Percentiles rank a stretch among this genome's conserved stretches.
Evolutionary conservation across 2,888 invertebrate species (phyloP).

Genomic region (Diachrysia chrysitis): DNA sequence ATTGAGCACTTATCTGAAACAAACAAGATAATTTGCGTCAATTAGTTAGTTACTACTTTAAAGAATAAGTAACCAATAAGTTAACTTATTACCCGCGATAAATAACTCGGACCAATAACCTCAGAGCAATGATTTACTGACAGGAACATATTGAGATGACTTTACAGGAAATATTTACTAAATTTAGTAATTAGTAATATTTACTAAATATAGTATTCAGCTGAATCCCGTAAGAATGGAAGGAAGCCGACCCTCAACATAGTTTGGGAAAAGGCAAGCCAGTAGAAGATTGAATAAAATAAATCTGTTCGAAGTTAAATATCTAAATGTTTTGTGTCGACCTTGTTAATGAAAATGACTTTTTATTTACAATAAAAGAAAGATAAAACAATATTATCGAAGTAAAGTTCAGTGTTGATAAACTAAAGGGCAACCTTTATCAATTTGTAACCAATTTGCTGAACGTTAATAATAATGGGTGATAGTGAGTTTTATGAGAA

Average conservation of each 20-base stretch:
- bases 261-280: too few species aligned
- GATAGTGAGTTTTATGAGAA: neutral
- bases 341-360: constrained; percentile 6
- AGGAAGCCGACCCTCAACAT: too few species aligned
- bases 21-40: constrained; percentile 70
- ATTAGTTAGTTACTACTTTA: constrained; percentile 31
- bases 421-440: constrained; percentile 12
- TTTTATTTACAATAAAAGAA: neutral
- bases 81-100: constrained; percentile 30
- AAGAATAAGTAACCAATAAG: constrained; percentile 32
- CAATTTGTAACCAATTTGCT: constrained; percentile 3
- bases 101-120: constrained; percentile 19
- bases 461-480: neutral
- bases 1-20: constrained; percentile 84
- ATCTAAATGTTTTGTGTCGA: neutral
- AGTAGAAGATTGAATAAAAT: too few species aligned
- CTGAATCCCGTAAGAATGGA: too few species aligned
- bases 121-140: constrained; percentile 9
- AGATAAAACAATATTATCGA: neutral
- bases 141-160: neutral
- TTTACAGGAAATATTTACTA: neutral
- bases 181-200: too few species aligned
- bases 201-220: too few species aligned
- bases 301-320: neutral
- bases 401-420: constrained; percentile 20